Conservation (phyloP, 2,888 invertebrate species). For the Drosophila formosana region DNA sequence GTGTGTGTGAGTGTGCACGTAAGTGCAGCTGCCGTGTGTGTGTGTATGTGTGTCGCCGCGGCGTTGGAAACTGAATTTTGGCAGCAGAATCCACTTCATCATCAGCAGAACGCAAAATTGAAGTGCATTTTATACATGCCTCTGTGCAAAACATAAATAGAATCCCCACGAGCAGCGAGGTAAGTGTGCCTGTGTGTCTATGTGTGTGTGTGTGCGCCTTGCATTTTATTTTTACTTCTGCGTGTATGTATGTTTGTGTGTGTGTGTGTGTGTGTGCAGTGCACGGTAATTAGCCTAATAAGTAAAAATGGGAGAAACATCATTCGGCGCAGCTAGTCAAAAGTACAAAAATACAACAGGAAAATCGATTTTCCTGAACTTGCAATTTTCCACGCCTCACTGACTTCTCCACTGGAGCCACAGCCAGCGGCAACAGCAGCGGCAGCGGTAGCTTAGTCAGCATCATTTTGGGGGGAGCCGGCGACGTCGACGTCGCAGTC, state of each 20-base stretch:
- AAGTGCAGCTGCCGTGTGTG: slow-evolving; percentile 55
- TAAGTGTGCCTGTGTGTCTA: slow-evolving; percentile 25
- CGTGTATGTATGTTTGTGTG: background rate
- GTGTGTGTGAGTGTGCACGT: slow-evolving; percentile 30
- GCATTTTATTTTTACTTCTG: slow-evolving; percentile 51
- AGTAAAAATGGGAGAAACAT: slow-evolving; percentile 13
- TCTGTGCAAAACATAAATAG: slow-evolving; percentile 51
- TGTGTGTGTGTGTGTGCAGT: slow-evolving; percentile 21
- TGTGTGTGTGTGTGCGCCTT: slow-evolving; percentile 26
- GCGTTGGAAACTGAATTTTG: slow-evolving; percentile 56
- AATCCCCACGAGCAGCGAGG: slow-evolving; percentile 44
- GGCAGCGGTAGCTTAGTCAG: background rate
- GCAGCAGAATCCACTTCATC: slow-evolving; percentile 44
- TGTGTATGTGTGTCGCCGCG: slow-evolving; percentile 27
- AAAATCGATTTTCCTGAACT: slow-evolving; percentile 79
- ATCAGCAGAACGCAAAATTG: slow-evolving; percentile 36
- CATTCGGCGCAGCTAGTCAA: slow-evolving; percentile 46
- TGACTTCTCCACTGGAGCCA: slow-evolving; percentile 50
- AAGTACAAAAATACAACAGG: slow-evolving; percentile 58
- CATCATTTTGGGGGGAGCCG: slow-evolving; percentile 49
- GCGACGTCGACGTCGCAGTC: slow-evolving; percentile 30
- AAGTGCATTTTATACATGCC: slow-evolving; percentile 52
- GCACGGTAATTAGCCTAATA: slow-evolving; percentile 51
- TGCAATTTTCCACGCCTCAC: slow-evolving; percentile 70
- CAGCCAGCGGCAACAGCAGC: slow-evolving; percentile 26